phyloP scores from a whole-genome alignment of 2,113 vertebrate genomes.

The Xenopus tropicalis region DNA sequence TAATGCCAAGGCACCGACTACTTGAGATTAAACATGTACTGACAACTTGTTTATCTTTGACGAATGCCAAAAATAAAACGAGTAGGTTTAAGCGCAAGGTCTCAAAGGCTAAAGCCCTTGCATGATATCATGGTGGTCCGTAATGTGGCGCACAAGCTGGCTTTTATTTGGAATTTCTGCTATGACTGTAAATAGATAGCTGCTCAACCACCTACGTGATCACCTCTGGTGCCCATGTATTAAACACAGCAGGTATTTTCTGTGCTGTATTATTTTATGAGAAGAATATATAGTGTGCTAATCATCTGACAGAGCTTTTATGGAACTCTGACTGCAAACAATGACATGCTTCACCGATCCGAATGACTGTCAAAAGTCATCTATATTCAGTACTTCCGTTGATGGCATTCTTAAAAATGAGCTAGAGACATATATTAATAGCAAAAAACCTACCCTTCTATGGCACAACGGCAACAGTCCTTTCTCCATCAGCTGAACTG shows the following conservation, averaged over 20 bases:
- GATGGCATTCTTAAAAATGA: slow-evolving; percentile 73
- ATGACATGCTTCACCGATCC: slow-evolving; percentile 73
- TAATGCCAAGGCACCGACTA: too few relatives aligned
- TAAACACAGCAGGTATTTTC: slow-evolving; percentile 63
- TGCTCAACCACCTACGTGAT: not conserved
- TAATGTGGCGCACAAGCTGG: too few relatives aligned
- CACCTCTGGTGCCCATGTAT: slow-evolving; percentile 46
- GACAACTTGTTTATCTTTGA: too few relatives aligned
- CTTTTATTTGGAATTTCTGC: too few relatives aligned
- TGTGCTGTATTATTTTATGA: slow-evolving; percentile 57
- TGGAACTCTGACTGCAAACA: slow-evolving; percentile 71
- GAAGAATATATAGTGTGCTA: slow-evolving; percentile 63
- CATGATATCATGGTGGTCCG: too few relatives aligned
- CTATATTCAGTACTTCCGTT: slow-evolving; percentile 76
- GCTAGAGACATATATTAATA: slow-evolving; percentile 74
- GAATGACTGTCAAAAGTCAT: slow-evolving; percentile 76
- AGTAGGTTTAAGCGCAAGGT: too few relatives aligned
- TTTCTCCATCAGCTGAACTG: slow-evolving; percentile 64
- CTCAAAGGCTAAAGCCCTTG: too few relatives aligned
- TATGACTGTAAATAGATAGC: not conserved
- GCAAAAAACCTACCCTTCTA: slow-evolving; percentile 65
- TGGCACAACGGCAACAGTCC: slow-evolving; percentile 64
- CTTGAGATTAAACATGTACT: too few relatives aligned
- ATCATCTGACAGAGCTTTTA: slow-evolving; percentile 59
- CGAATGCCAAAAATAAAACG: too few relatives aligned